A percentile compares a stretch with the other conserved stretches of the same genome.
These are phyloP conservation scores for Adelosebastes latens DNA, from an alignment of 2,797 vertebrate species.

Conservation along the genomic window DNA sequence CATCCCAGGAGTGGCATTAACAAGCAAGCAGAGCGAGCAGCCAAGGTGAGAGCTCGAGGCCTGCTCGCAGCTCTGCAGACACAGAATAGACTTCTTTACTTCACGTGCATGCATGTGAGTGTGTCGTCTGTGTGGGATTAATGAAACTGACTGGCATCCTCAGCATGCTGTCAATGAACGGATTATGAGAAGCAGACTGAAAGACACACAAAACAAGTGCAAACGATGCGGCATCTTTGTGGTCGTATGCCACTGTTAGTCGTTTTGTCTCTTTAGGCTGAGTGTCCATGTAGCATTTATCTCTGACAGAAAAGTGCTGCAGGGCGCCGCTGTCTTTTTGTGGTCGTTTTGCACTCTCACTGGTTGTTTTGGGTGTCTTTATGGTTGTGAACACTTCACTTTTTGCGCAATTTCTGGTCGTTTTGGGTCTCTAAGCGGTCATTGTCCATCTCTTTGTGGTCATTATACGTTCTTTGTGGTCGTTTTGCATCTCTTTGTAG, in stretches of 20 bases:
- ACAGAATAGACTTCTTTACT: neutral
- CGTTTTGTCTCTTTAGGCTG: neutral
- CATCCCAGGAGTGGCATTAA: constrained; percentile 67
- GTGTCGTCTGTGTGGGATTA: constrained; percentile 11
- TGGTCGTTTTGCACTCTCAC: neutral
- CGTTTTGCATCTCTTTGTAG: too few relatives aligned
- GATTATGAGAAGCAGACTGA: neutral
- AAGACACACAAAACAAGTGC: neutral
- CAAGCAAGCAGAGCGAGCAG: constrained; percentile 50
- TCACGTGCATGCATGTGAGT: neutral
- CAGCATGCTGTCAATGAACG: neutral
- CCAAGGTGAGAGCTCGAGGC: constrained; percentile 52
- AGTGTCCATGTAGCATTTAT: neutral
- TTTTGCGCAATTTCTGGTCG: too few relatives aligned
- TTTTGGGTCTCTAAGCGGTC: too few relatives aligned
- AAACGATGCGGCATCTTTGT: neutral
- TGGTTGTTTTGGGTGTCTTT: neutral
- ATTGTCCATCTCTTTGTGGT: too few relatives aligned
- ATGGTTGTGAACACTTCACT: too few relatives aligned
- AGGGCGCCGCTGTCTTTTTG: neutral
- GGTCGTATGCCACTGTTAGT: neutral
- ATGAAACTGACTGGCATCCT: constrained; percentile 4
- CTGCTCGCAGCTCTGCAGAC: constrained; percentile 30
- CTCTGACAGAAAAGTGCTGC: too few relatives aligned
- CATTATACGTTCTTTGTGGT: too few relatives aligned